Evolutionary conservation across 1,140 invertebrate species (phyloP), one percentile per base, ranked within the genome.

Genomic region (Pogonomyrmex californicus): DNA sequence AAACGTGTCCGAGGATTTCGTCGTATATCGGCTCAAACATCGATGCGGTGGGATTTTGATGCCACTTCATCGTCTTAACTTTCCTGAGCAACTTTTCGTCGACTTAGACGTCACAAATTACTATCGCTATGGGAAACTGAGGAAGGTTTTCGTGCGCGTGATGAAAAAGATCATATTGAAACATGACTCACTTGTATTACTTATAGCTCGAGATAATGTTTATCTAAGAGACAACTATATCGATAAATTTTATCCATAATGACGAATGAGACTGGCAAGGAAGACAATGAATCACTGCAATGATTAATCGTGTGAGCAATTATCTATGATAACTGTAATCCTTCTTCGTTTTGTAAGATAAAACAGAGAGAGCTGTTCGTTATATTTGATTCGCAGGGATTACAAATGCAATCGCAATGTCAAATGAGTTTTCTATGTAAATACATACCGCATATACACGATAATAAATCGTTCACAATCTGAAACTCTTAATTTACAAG

Each of bases 1-100:
- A 92, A 93, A 90, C 83, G 78, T 3, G 58, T 68, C 75, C 63
- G n/a, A 41, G 66, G 75, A 77, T 41, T 60, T 51, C 66, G 36
- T 47, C 68, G 36, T 78, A 85, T 76, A 87, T 77, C 7, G 38
- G 68, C 87, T 86, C 38, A 60, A 38, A 49, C 51, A n/a, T 41
- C 33, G 71, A 86, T 54, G 54, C 17, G 23, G 38, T 47, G 65
- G 68, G 54, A 81, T 68, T 88, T 71, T 30, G 44, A 14, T 23
- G 66, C 49, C 44, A 54, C n/a, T 56, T 56, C 9, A 56, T 56
- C 38, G 30, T 73, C 23, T 83, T 51, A 54, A n/a, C 79, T 88
- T 49, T 79, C 68, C 10, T 14, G 23, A 82, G 44, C 12, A 66
- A 65, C 14, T 63, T 86, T 33, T 23, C n/a, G 23, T 3, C 30